phyloP scores from a whole-genome alignment of 2,888 invertebrate species.

The Protodeltote pygarga region DNA sequence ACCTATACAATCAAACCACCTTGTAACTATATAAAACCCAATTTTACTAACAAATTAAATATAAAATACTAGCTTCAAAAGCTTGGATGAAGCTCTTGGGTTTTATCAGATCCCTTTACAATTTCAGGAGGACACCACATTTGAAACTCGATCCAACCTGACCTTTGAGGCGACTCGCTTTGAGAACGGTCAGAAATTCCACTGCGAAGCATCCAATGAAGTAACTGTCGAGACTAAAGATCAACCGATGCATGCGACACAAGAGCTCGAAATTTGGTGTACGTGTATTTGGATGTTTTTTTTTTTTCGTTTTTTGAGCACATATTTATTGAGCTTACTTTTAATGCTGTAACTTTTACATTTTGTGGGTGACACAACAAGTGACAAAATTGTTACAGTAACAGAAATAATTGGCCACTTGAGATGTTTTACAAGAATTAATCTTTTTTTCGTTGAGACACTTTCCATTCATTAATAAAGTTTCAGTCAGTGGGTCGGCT shows the following conservation, averaged over 20 bases:
- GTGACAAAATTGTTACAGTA: too few species aligned
- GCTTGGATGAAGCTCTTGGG: background rate
- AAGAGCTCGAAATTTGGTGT: constrained; percentile 94
- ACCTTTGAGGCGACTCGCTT: constrained; percentile 93
- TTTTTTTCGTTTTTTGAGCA: background rate
- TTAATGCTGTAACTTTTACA: background rate
- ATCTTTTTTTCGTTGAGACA: too few species aligned
- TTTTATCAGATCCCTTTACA: constrained; percentile 1
- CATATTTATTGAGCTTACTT: background rate
- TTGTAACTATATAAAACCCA: constrained; percentile 7
- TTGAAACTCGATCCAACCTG: constrained; percentile 92
- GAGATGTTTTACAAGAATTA: too few species aligned
- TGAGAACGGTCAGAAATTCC: constrained; percentile 92
- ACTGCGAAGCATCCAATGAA: constrained; percentile 93
- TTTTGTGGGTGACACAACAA: background rate
- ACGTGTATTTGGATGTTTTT: constrained; percentile 78
- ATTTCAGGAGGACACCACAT: constrained; percentile 91
- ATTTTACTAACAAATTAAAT: background rate
- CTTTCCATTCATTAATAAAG: too few species aligned
- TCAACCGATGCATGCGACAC: constrained; percentile 90
- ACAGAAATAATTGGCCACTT: too few species aligned
- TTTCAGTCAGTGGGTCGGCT: too few species aligned
- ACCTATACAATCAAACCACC: too few species aligned
- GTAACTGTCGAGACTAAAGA: constrained; percentile 91
- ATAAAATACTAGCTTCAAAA: background rate